Conservation (phyloP, 2,888 invertebrate species). For the Phasia obesa region DNA sequence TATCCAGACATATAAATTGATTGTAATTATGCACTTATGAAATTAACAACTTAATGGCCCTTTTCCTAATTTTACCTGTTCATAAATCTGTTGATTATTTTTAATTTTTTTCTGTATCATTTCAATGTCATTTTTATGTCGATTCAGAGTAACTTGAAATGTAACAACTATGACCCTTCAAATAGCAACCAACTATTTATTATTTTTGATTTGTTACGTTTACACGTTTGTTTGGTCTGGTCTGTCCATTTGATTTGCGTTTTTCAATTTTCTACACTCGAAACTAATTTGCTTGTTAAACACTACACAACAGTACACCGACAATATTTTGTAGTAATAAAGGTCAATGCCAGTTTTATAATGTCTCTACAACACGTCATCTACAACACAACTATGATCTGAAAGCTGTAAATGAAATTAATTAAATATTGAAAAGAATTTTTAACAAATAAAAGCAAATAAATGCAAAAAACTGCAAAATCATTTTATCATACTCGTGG, state of each 20-base stretch:
- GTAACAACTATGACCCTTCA: constrained; percentile 2
- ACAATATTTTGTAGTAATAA: constrained; percentile 29
- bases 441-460: no score
- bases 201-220: constrained; percentile 20
- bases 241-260: neutral
- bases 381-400: neutral
- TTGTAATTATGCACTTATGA: constrained; percentile 9
- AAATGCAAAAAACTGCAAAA: constrained; percentile 32
- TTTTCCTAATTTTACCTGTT: constrained; percentile 14
- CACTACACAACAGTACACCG: neutral
- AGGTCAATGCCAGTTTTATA: constrained; percentile 53
- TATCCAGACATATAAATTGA: neutral
- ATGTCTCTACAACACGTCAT: constrained; percentile 31
- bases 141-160: constrained; percentile 12
- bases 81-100: neutral
- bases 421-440: constrained; percentile 34
- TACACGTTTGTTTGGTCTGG: no score
- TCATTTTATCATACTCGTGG: neutral
- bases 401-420: constrained; percentile 40
- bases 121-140: constrained; percentile 18
- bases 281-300: constrained; percentile 19
- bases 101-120: neutral
- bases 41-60: neutral
- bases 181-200: neutral
- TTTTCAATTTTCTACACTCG: neutral